A percentile compares a stretch with the other conserved stretches of the same genome.
Evolutionary conservation across 53 echinoderm and acorn worm genomes (phyloP).

Genomic region (Antedon mediterranea): DNA sequence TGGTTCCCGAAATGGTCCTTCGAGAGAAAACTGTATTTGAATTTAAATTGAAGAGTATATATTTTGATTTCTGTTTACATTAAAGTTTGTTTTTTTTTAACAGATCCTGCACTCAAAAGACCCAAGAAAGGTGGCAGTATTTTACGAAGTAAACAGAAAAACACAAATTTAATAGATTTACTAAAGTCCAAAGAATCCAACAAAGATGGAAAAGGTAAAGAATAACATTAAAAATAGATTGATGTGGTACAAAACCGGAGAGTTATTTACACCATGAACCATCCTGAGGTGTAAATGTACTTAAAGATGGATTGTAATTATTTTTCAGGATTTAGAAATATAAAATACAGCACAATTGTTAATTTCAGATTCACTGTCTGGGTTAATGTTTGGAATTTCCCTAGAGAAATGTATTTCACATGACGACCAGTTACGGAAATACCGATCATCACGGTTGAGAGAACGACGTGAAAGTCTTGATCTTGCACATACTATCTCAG

Average conservation of each 20-base stretch:
- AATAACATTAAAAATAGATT: too few relatives aligned
- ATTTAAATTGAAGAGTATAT: too few relatives aligned
- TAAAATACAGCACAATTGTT: too few relatives aligned
- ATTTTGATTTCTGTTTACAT: too few relatives aligned
- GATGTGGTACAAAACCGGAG: too few relatives aligned
- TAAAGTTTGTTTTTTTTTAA: conserved; percentile 2
- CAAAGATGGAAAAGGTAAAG: conserved; percentile 22
- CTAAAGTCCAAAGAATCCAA: conserved; percentile 25
- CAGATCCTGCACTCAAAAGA: conserved; percentile 52
- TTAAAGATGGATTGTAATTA: too few relatives aligned
- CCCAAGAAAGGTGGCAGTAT: conserved; percentile 53
- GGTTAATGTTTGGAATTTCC: conserved; percentile 80
- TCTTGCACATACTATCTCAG: conserved; percentile 34
- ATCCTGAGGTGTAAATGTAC: too few relatives aligned
- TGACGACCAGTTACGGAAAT: conserved; percentile 46
- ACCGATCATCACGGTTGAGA: conserved; percentile 49
- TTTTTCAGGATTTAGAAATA: too few relatives aligned
- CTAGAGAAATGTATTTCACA: conserved; percentile 78
- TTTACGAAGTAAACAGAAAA: conserved; percentile 35
- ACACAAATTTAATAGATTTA: conserved; percentile 41
- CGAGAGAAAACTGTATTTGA: too few relatives aligned
- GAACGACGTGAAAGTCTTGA: conserved; percentile 85
- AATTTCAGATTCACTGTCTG: conserved; percentile 24
- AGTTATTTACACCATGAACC: too few relatives aligned
- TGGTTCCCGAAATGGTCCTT: too few relatives aligned